Evolutionary conservation across 2,888 invertebrate genomes (phyloP).

Genomic region (Bimastos eiseni): DNA sequence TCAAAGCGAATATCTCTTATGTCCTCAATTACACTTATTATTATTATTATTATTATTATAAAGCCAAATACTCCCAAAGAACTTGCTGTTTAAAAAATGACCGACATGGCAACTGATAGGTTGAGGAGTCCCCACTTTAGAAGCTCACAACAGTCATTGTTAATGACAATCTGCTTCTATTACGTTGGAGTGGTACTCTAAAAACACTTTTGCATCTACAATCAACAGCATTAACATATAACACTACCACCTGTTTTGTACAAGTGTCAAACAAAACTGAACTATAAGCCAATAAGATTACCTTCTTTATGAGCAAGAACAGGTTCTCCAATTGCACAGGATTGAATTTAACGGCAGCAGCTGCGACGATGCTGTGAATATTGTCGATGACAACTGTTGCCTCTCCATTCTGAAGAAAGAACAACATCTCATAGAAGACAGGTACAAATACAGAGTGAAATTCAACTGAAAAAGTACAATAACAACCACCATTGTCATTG

Average conservation of each 20-base stretch:
- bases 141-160: no score
- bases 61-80: background rate
- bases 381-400: constrained; percentile 65
- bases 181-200: no score
- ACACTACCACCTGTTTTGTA: background rate
- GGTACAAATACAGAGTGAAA: background rate
- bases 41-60: background rate
- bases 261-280: background rate
- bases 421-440: background rate
- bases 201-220: background rate
- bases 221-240: background rate
- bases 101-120: background rate
- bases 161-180: no score
- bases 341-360: constrained; percentile 64
- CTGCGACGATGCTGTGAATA: constrained; percentile 65
- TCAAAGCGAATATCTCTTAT: background rate
- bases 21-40: no score
- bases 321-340: constrained; percentile 63
- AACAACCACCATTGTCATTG: background rate
- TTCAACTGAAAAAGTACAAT: background rate
- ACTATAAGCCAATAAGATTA: constrained; percentile 39
- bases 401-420: constrained; percentile 59
- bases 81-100: background rate
- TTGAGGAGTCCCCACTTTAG: background rate
- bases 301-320: constrained; percentile 62